Base-by-base conservation (phyloP, 2,888 invertebrate genomes). In the Hoplodrina blanda region DNA sequence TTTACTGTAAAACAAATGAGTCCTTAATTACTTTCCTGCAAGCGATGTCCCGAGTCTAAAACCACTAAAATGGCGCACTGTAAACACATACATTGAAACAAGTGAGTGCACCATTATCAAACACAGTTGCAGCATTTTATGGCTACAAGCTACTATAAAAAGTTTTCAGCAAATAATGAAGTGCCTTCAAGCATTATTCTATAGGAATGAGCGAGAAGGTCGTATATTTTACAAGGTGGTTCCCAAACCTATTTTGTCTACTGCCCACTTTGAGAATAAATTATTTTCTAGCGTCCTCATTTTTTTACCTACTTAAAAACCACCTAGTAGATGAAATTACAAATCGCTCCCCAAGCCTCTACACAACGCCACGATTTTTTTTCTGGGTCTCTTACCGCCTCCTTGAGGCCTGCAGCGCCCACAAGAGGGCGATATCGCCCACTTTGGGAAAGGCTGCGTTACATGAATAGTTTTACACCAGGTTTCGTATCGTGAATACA, bases 111-210 rank as follows among this genome's bases (percentile, higher is more conserved):
- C n/a, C 37, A 44, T 63, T 76, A 68, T 44, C 11, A 60, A 55
- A 75, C 62, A 63, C 11, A 63, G 76, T 76, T 69, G 76, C 76
- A 80, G 19, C 56, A 68, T 57, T 76, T 76, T 76, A 80, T 57
- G n/a, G 37, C 25, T 46, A 44, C 46, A 46, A 46, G 49, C 44
- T 17, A 30, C 30, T 41, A 65, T 52, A 10, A 41, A 55, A 52
- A 49, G 19, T 53, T 60, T 52, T 44, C 15, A 33, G 33, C 33
- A 13, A 8, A 59, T 25, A 19, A 52, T 54, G 37, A 56, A 59
- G 25, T 60, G 15, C 62, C 10, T 50, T 25, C 15, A 2, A 33
- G 50, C 17, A 62, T 52, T 41, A 54, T 65, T 73, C 49, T 44
- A 17, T 33, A 52, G 20, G n/a, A 59, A 67, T 30, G 11, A 10